A percentile compares a stretch with the other conserved stretches of the same genome.
These are phyloP conservation scores for Graphium colonna DNA, from an alignment of 2,888 invertebrate species.

Conservation along the genomic window DNA sequence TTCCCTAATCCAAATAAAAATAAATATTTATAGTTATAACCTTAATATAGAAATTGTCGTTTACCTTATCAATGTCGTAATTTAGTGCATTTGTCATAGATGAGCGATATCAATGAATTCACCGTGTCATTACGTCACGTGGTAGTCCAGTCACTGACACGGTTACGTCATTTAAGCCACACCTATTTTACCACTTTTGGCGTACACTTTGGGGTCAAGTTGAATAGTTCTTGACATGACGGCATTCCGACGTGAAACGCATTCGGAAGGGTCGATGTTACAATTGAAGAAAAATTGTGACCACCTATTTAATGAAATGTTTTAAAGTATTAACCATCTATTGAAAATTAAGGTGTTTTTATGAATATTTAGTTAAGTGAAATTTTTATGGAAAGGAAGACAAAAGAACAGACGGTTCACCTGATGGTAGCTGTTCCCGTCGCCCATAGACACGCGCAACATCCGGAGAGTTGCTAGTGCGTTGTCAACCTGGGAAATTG, in stretches of 20 bases:
- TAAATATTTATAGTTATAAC: background rate
- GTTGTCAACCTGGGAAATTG: too few species aligned
- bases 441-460: too few species aligned
- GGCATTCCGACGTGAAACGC: constrained; percentile 4
- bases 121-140: constrained; percentile 1
- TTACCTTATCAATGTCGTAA: background rate
- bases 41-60: background rate
- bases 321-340: too few species aligned
- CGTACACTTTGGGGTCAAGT: constrained; percentile 11
- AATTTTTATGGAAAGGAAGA: too few species aligned
- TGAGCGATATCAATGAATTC: constrained; percentile 2
- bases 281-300: background rate
- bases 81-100: background rate
- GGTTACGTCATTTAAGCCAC: constrained; percentile 16
- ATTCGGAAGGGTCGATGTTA: background rate
- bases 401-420: too few species aligned
- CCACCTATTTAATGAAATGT: too few species aligned
- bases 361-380: too few species aligned
- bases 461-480: too few species aligned
- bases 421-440: too few species aligned
- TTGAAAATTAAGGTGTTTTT: too few species aligned
- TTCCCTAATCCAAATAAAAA: too few species aligned
- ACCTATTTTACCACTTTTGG: constrained; percentile 16
- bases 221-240: constrained; percentile 11
- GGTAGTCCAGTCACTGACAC: constrained; percentile 9